Evolutionary conservation across 2,113 vertebrate genomes (phyloP).

Genomic region (Emberiza fucata): DNA sequence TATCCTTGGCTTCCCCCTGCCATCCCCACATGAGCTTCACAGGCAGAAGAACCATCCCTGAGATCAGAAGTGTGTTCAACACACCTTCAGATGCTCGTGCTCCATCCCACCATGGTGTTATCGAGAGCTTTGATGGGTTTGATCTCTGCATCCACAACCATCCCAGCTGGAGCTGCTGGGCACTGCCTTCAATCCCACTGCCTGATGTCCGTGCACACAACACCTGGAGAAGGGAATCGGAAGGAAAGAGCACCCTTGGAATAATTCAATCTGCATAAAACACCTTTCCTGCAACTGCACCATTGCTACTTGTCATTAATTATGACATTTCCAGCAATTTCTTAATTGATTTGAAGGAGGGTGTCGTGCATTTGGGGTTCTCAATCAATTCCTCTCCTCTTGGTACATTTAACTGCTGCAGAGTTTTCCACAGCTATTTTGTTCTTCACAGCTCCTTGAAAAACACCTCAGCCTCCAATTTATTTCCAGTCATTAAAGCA

Average conservation of each 20-base stretch:
- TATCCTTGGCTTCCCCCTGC: neutral
- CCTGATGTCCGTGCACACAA: neutral
- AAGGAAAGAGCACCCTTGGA: neutral
- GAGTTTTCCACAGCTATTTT: neutral
- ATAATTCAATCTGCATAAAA: neutral
- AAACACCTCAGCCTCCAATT: conserved; percentile 26
- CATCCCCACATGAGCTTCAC: neutral
- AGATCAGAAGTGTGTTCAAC: neutral
- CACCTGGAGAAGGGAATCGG: neutral
- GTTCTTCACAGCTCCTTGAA: neutral
- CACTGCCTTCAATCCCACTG: neutral
- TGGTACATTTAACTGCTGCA: neutral
- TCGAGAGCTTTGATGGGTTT: neutral
- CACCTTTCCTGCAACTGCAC: neutral
- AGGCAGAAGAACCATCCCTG: neutral
- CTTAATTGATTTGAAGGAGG: neutral
- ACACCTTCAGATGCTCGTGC: neutral
- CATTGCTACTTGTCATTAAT: neutral
- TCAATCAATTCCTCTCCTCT: neutral
- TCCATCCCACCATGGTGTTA: rapidly evolving
- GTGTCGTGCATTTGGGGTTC: neutral
- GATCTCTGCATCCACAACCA: neutral
- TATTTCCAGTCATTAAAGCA: conserved; percentile 32
- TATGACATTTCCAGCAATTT: neutral
- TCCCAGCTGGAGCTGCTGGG: neutral